Conservation (phyloP, 2,113 vertebrate species). For the Cinclus cinclus region DNA sequence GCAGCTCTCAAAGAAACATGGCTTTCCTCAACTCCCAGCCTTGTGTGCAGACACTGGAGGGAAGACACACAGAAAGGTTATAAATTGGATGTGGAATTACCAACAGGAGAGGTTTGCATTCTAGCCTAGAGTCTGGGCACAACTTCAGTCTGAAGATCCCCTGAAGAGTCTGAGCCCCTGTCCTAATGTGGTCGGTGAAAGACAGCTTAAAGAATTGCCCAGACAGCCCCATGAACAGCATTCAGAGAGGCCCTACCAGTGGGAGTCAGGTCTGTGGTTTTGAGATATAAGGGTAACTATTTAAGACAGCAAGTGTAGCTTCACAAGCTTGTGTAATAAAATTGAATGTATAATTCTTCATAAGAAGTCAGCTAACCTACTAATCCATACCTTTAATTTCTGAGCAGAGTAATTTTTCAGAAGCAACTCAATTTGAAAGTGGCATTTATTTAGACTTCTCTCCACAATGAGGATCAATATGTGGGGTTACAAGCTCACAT, state of each 20-base stretch:
- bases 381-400: not conserved
- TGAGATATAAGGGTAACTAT: not conserved
- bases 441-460: not conserved
- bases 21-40: not conserved
- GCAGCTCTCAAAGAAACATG: fast-evolving
- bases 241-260: not conserved
- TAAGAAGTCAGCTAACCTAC: not conserved
- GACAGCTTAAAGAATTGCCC: not conserved
- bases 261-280: not conserved
- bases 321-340: not conserved
- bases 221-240: not conserved
- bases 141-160: not conserved
- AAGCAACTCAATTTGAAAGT: not conserved
- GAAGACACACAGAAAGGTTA: not conserved
- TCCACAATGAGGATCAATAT: not conserved
- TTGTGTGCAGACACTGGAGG: not conserved
- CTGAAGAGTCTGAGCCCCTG: not conserved
- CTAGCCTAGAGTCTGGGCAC: not conserved
- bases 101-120: not conserved
- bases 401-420: not conserved
- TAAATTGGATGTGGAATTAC: not conserved
- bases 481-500: not conserved
- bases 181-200: not conserved
- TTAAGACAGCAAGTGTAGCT: not conserved
- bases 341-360: not conserved